phyloP scores from a whole-genome alignment of 2,113 vertebrate species.

The Atrichornis clamosus region DNA sequence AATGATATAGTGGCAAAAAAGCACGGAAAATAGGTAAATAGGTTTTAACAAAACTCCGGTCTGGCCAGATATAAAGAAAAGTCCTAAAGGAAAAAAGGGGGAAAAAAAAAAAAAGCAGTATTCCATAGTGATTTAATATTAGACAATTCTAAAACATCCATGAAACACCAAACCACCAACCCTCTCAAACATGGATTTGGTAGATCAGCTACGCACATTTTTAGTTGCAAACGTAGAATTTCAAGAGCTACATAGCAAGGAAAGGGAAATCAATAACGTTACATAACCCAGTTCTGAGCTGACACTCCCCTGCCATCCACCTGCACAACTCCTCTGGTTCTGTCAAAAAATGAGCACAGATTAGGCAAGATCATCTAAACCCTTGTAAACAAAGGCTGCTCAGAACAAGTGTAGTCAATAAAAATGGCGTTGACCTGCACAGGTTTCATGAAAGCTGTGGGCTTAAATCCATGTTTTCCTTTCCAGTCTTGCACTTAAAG shows the following conservation, averaged over 20 bases:
- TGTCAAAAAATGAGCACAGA: neutral
- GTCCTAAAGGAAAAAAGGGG: neutral
- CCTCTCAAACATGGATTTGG: neutral
- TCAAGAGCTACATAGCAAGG: neutral
- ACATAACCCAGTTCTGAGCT: neutral
- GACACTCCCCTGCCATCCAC: neutral
- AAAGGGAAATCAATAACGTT: neutral
- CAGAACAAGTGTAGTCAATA: neutral
- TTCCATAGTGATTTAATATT: neutral
- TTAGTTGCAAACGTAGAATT: neutral
- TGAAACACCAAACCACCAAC: neutral
- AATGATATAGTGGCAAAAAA: neutral
- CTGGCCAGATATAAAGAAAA: neutral
- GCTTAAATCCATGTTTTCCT: neutral
- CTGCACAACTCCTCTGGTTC: neutral
- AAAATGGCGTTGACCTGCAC: neutral
- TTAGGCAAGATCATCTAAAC: neutral
- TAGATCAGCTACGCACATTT: constrained; percentile 9
- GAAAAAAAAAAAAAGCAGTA: neutral
- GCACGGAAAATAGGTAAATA: neutral
- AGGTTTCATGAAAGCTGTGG: neutral
- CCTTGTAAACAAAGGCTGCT: neutral
- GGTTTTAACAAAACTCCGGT: neutral
- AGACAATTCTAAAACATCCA: neutral
- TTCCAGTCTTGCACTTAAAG: neutral